A percentile compares a stretch with the other conserved stretches of the same genome.
Evolutionary conservation across 2,797 vertebrate species (phyloP).

Genomic region (Acanthopagrus latus): DNA sequence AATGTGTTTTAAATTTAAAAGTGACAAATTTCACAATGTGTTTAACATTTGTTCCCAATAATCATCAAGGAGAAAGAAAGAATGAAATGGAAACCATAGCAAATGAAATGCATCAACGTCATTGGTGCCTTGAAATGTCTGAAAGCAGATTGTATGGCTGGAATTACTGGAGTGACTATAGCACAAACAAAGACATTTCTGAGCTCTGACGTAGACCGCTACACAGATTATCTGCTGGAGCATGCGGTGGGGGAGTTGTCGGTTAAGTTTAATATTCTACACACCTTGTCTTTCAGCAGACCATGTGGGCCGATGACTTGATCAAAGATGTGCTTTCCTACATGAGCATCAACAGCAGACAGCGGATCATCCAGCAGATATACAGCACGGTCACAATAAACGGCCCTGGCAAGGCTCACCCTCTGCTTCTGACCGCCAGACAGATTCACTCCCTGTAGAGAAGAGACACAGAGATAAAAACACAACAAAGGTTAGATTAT

Average conservation of each 20-base stretch:
- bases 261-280: conserved; percentile 12
- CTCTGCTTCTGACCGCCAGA: conserved; percentile 97
- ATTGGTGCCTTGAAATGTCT: too few relatives aligned
- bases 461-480: neutral
- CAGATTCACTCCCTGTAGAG: conserved; percentile 93
- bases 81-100: too few relatives aligned
- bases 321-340: conserved; percentile 97
- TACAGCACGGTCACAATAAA: conserved; percentile 90
- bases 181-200: too few relatives aligned
- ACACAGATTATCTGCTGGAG: too few relatives aligned
- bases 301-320: conserved; percentile 94
- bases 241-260: neutral
- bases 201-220: too few relatives aligned
- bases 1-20: too few relatives aligned
- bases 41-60: too few relatives aligned
- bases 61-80: too few relatives aligned
- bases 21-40: too few relatives aligned
- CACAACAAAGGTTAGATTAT: neutral
- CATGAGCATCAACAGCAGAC: conserved; percentile 96
- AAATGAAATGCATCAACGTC: too few relatives aligned
- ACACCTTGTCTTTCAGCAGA: conserved; percentile 91
- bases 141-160: too few relatives aligned
- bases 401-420: conserved; percentile 93
- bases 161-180: too few relatives aligned
- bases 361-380: conserved; percentile 95